A percentile compares a stretch with the other conserved stretches of the same genome.
phyloP scores from a whole-genome alignment of 53 echinoderm and acorn worm genomes.

The Echinarachnius parma region DNA sequence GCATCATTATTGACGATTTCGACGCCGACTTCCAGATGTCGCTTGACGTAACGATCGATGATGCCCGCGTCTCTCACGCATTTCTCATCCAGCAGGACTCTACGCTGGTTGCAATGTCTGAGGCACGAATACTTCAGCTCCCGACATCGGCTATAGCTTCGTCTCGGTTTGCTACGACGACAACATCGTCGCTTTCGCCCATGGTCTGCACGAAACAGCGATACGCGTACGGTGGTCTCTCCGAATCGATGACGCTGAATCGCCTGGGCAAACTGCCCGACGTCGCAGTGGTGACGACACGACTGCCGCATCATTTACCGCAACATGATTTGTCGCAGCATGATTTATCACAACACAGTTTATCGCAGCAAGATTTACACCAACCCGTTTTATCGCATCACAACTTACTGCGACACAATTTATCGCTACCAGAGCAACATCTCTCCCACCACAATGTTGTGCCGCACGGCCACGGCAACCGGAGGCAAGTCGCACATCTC shows the following conservation, averaged over 20 bases:
- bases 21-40: slow-evolving; percentile 15
- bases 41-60: slow-evolving; percentile 15
- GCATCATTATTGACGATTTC: slow-evolving; percentile 18
- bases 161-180: background rate
- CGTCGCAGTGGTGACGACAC: slow-evolving; percentile 8
- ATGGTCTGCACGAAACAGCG: background rate
- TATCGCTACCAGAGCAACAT: too few species aligned
- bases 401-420: too few species aligned
- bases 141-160: too few species aligned
- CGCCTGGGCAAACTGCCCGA: slow-evolving; percentile 28
- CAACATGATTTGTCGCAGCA: too few species aligned
- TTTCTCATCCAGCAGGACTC: slow-evolving; percentile 31
- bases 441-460: too few species aligned
- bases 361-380: too few species aligned
- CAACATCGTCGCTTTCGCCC: background rate
- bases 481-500: slow-evolving; percentile 21
- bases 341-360: too few species aligned
- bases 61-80: slow-evolving; percentile 26
- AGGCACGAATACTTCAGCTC: slow-evolving; percentile 24
- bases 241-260: slow-evolving; percentile 7
- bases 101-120: slow-evolving; percentile 31
- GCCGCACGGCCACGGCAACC: too few species aligned
- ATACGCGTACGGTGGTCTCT: background rate
- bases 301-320: too few species aligned
- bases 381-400: too few species aligned